Evolutionary conservation across 2,888 invertebrate genomes (phyloP), one percentile per base, ranked within the genome.

Genomic region (Geophilus truncorum): DNA sequence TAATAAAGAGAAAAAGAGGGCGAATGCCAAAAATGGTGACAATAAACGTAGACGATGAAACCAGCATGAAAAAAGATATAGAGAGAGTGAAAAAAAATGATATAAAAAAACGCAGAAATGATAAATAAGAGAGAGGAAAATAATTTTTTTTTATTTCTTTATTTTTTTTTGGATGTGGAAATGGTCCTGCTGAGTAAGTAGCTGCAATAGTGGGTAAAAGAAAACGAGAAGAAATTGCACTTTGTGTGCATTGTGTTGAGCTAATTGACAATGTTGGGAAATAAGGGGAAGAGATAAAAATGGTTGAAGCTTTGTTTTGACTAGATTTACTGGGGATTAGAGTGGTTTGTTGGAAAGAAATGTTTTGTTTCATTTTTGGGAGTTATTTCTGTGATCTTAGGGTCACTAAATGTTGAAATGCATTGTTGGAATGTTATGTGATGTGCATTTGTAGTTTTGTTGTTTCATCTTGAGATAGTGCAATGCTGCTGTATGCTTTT

Each of bases 211-310:
- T 23, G n/a, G 23, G 57, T 23, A 21, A 18, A 1, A 57, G 57
- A 57, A 57, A n/a, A n/a, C n/a, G 18, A 36, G 36, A 36, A 36
- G 51, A 57, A 57, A 57, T 57, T 57, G 57, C 57, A 57, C 57
- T 57, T 57, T 21, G 15, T 40, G 57, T 23, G 57, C n/a, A 57
- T 57, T 57, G 57, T 57, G 23, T 57, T 57, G 18, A 57, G 18
- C 57, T 57, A 57, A 57, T 57, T 57, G 57, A 57, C 57, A 57
- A 57, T 57, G 57, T 57, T n/a, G n/a, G n/a, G n/a, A n/a, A n/a
- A n/a, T n/a, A n/a, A n/a, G n/a, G 21, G 57, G 1, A n/a, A 18
- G 57, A 21, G 57, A 23, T 21, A 21, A 23, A 57, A 57, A 57
- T 18, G 18, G 10, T 57, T 18, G 10, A 9, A 57, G n/a, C 18